These are phyloP conservation scores for Drosophila jambulina DNA, from an alignment of 1,140 invertebrate species.

Conservation along the genomic window DNA sequence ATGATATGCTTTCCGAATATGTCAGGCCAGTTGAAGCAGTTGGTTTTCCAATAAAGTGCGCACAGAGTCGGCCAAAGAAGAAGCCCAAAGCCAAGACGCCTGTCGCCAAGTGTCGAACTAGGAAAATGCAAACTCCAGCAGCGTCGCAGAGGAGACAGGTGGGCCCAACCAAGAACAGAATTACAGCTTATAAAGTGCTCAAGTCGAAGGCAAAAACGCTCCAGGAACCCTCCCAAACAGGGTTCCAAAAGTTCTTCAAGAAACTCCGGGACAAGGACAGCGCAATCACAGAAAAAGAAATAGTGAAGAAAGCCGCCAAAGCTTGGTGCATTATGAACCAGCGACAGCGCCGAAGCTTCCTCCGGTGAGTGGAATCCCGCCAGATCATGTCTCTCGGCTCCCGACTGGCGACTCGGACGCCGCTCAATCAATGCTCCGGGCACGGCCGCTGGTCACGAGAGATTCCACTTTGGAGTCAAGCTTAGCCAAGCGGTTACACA, in stretches of 20 bases:
- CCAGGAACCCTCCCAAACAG: background rate
- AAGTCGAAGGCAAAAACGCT: background rate
- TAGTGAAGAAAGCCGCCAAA: background rate
- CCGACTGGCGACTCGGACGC: background rate
- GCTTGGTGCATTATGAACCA: background rate
- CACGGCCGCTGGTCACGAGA: conserved; percentile 65
- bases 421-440: conserved; percentile 48
- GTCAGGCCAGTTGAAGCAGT: background rate
- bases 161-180: background rate
- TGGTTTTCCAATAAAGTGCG: no score
- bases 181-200: background rate
- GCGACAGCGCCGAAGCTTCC: background rate
- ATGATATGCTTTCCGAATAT: no score
- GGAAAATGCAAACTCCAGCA: background rate
- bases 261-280: background rate
- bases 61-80: background rate
- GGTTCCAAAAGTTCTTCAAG: background rate
- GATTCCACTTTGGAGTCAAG: conserved; percentile 66
- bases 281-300: background rate
- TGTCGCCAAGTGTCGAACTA: background rate
- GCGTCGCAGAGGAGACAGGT: background rate
- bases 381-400: background rate
- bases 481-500: conserved; percentile 72
- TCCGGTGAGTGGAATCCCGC: background rate
- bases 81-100: background rate